Conservation (phyloP, 2,888 invertebrate species). For the Tetranychus truncatus region DNA sequence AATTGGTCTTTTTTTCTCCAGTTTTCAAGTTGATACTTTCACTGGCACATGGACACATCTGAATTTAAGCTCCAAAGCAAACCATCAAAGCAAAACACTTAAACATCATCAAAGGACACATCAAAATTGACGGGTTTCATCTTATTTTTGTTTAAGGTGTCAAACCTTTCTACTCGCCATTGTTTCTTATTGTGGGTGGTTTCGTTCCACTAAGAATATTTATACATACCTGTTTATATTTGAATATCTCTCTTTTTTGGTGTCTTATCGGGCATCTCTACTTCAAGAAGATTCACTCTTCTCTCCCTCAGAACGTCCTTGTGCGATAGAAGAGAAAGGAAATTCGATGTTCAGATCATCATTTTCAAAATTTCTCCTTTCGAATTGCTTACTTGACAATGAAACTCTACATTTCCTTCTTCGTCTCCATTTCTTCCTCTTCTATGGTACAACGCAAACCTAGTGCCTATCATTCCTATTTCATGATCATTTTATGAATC, state of each 20-base stretch:
- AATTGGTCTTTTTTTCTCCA: no score
- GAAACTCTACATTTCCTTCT: background rate
- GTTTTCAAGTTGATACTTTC: no score
- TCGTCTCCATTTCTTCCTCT: background rate
- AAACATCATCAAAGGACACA: background rate
- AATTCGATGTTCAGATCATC: background rate
- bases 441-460: background rate
- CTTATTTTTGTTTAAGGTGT: background rate
- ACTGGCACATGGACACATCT: no score
- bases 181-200: background rate
- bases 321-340: background rate
- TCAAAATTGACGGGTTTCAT: background rate
- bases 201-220: background rate
- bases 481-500: background rate
- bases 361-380: no score
- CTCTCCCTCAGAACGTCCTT: background rate
- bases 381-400: no score
- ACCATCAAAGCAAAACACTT: no score
- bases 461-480: background rate
- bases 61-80: no score
- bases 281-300: background rate
- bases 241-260: background rate
- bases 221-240: background rate
- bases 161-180: background rate
- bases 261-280: background rate